Evolutionary conservation across 2,888 invertebrate genomes (phyloP), one percentile per base, ranked within the genome.

Genomic region (Lapara coniferarum): DNA sequence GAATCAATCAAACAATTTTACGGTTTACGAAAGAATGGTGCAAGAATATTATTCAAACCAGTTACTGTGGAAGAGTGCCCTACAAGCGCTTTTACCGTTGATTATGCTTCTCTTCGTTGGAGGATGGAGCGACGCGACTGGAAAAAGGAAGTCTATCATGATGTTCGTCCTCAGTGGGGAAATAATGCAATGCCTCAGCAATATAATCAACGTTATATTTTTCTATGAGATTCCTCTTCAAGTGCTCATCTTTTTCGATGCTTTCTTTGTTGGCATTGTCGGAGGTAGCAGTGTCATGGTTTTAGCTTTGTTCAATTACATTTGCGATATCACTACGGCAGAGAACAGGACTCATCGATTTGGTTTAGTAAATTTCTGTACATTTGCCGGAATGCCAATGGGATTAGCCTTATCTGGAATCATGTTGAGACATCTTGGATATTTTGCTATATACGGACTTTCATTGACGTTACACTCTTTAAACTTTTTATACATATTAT

Each of bases 41-140:
- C 69, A 69, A 4, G 69, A 69, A 51, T 19, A 69, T 57, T 69
- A 57, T 51, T 96, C 96, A 0, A 94, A 95, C 3, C 96, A 96
- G 95, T 95, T 95, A 67, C 95, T 96, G 19, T 96, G 96, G 96
- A 96, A 96, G 83, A 96, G 96, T 2, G 95, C 96, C 69, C 88
- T 97, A n/a, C 96, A 96, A 82, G 96, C 96, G 75, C 92, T 95
- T 13, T 89, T 97, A 10, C 96, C 97, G 51, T 96, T 96, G 12
- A 85, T 96, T 51, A 84, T 66, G 56, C 51, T 69, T n/a, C 30
- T 69, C 14, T 69, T 69, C 57, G 56, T 66, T 19, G 69, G 69
- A 37, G 69, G 69, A n/a, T 69, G 69, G 69, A 69, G 66, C 19
- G 69, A 69, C 51, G 56, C 25, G 13, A 69, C 69, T 14, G 69